phyloP scores from a whole-genome alignment of 2,888 invertebrate species.

The Pogonocherus hispidulus region DNA sequence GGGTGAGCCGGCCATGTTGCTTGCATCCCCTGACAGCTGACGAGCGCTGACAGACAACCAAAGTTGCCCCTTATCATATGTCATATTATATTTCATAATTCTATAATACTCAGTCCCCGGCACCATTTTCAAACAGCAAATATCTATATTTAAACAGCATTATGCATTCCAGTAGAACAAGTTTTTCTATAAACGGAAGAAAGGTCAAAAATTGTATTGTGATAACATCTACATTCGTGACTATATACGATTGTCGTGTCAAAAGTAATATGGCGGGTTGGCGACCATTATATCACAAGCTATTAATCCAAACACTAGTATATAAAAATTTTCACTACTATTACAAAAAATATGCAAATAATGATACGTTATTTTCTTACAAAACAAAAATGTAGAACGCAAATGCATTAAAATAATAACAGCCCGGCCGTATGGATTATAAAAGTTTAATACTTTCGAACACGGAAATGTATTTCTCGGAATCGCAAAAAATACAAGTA shows the following conservation, averaged over 20 bases:
- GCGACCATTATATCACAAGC: constrained; percentile 47
- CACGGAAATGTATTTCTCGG: constrained; percentile 49
- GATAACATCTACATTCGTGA: constrained; percentile 66
- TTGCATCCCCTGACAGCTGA: constrained; percentile 63
- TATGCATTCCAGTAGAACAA: background rate
- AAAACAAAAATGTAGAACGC: constrained; percentile 34
- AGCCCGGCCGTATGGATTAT: constrained; percentile 50
- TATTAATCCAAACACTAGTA: constrained; percentile 38
- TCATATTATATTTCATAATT: constrained; percentile 51
- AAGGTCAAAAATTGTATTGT: constrained; percentile 41
- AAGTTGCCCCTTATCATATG: constrained; percentile 62
- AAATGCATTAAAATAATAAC: constrained; percentile 57
- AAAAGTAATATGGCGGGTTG: constrained; percentile 62
- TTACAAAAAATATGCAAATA: constrained; percentile 55
- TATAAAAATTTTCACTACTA: constrained; percentile 47
- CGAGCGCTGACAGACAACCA: constrained; percentile 63
- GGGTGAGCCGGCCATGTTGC: constrained; percentile 65
- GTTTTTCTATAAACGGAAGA: constrained; percentile 17
- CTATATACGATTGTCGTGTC: constrained; percentile 64
- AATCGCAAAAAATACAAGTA: constrained; percentile 46
- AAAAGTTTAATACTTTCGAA: constrained; percentile 53
- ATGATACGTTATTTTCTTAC: constrained; percentile 42
- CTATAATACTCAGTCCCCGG: background rate
- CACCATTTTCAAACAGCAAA: background rate
- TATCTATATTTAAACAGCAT: constrained; percentile 9